Evolutionary conservation across 2,797 vertebrate species (phyloP).

Genomic region (Labeo calbasu): DNA sequence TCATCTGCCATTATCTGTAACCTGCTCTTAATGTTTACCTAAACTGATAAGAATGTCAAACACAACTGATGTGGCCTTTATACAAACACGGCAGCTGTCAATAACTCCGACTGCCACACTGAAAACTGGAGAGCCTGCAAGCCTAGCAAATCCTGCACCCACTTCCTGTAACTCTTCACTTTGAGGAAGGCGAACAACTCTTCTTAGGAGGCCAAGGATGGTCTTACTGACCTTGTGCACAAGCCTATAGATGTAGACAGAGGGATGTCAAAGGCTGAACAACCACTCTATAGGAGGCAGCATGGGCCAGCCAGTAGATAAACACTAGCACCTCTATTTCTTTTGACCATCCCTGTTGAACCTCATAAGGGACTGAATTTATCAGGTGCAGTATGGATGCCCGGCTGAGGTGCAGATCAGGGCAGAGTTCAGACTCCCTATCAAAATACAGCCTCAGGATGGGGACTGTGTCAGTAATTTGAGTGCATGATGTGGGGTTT

Average conservation of each 20-base stretch:
- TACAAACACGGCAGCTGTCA: no score
- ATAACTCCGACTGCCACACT: no score
- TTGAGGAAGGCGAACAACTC: neutral
- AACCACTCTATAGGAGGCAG: neutral
- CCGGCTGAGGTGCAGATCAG: neutral
- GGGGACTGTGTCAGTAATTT: no score
- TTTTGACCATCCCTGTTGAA: neutral
- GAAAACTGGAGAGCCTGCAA: no score
- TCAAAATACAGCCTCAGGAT: neutral
- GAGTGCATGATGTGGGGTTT: no score
- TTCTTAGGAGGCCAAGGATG: no score
- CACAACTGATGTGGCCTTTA: no score
- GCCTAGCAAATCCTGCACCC: no score
- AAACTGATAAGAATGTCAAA: no score
- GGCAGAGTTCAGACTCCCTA: neutral
- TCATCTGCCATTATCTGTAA: no score
- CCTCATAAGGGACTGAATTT: neutral
- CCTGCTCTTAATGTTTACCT: no score
- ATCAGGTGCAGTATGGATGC: neutral
- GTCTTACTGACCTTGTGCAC: conserved; percentile 1
- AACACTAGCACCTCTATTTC: neutral
- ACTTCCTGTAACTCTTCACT: neutral
- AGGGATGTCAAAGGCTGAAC: neutral
- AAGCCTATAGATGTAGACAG: neutral
- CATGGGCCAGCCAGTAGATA: conserved; percentile 24